Conservation (phyloP, 1,140 invertebrate species). For the Eulimnadia texana region DNA sequence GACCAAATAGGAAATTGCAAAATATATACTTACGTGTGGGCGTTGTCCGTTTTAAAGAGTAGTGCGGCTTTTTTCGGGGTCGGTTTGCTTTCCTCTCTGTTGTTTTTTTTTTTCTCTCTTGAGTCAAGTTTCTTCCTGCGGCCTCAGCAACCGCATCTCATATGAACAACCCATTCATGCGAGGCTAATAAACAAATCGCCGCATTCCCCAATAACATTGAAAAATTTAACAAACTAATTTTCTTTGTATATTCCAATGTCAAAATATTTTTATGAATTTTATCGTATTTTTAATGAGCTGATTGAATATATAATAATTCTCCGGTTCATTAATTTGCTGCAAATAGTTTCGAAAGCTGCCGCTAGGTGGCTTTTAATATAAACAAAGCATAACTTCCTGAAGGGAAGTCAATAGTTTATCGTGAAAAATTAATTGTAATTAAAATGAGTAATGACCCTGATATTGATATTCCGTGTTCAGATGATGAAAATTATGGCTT, state of each 20-base stretch:
- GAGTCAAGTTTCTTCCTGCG: no score
- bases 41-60: background rate
- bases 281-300: no score
- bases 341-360: background rate
- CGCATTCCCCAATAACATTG: no score
- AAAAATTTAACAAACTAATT: no score
- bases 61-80: background rate
- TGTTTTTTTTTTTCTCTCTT: background rate
- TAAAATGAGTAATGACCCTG: constrained; percentile 24
- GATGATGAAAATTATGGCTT: constrained; percentile 39
- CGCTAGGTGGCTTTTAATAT: background rate
- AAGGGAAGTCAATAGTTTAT: background rate
- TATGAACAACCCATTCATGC: no score
- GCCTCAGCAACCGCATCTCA: no score
- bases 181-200: no score
- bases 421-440: background rate
- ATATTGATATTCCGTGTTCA: constrained; percentile 41
- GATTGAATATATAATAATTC: background rate
- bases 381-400: no score
- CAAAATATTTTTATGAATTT: no score
- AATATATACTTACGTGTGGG: background rate
- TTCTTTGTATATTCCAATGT: no score
- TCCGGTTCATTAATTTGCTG: background rate
- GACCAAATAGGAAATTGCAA: background rate
- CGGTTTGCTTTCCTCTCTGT: no score